phyloP scores from a whole-genome alignment of 2,797 vertebrate species.

The Sitta carolinensis region DNA sequence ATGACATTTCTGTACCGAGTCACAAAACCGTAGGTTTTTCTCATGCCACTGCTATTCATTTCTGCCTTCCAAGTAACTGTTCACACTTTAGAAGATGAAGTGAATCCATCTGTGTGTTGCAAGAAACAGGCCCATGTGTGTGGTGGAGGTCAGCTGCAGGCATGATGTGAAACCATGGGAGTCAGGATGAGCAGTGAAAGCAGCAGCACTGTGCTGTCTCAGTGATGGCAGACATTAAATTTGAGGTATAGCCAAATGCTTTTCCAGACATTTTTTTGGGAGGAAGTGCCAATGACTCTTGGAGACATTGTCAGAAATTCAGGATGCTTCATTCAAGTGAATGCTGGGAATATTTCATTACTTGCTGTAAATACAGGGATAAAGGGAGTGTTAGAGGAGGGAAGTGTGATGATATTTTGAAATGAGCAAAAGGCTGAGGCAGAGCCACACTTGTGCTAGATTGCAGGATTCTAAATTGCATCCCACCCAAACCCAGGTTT shows the following conservation, averaged over 20 bases:
- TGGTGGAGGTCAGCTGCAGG: neutral
- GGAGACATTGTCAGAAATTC: neutral
- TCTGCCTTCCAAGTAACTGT: constrained; percentile 26
- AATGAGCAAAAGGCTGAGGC: neutral
- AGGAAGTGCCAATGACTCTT: neutral
- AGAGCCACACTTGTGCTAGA: neutral
- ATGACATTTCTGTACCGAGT: neutral
- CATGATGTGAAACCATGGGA: neutral
- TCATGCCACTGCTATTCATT: neutral
- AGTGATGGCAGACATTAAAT: neutral
- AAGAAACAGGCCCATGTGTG: neutral
- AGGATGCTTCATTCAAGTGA: neutral
- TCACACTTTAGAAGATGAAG: neutral
- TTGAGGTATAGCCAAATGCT: neutral
- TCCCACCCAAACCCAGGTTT: neutral
- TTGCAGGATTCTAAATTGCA: neutral
- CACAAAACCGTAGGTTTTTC: neutral
- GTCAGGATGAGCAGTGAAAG: neutral
- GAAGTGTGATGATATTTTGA: neutral
- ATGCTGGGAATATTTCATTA: neutral
- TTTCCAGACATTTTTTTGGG: neutral
- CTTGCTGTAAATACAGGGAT: neutral
- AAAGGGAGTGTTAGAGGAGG: neutral
- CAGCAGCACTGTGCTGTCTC: neutral
- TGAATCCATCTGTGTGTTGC: constrained; percentile 26